Conservation (phyloP, 2,797 vertebrate genomes). For the Esox masquinongy region DNA sequence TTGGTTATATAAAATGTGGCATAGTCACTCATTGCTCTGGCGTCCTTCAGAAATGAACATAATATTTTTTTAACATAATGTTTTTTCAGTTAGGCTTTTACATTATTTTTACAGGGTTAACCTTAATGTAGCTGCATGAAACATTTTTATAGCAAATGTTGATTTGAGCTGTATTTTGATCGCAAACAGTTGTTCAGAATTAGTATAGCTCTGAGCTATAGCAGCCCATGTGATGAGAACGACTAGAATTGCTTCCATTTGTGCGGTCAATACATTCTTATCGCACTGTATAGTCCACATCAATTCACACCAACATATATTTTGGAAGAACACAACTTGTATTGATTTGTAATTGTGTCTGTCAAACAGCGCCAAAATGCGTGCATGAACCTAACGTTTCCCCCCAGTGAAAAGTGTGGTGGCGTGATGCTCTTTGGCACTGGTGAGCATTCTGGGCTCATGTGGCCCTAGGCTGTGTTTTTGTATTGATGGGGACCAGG, state of each 20-base stretch:
- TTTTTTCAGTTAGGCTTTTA: not conserved
- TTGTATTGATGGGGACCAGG: slow-evolving; percentile 36
- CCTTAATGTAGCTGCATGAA: not conserved
- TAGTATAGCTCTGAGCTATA: too few species aligned
- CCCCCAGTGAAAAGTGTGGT: not conserved
- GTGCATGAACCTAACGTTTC: slow-evolving; percentile 26
- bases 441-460: slow-evolving; percentile 29
- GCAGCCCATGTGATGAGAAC: too few species aligned
- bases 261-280: not conserved
- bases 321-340: not conserved
- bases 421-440: slow-evolving; percentile 39
- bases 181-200: too few species aligned
- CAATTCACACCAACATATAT: slow-evolving; percentile 19
- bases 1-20: not conserved
- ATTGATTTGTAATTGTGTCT: slow-evolving; percentile 32
- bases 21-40: not conserved
- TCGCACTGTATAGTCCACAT: not conserved
- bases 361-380: slow-evolving; percentile 6
- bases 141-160: too few species aligned
- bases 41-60: not conserved
- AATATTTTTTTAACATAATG: too few species aligned
- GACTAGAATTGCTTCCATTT: not conserved
- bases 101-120: too few species aligned
- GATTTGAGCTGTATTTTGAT: too few species aligned
- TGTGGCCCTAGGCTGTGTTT: slow-evolving; percentile 46